These are phyloP conservation scores for Lampris incognitus DNA, from an alignment of 2,113 vertebrate genomes.

Conservation along the genomic window DNA sequence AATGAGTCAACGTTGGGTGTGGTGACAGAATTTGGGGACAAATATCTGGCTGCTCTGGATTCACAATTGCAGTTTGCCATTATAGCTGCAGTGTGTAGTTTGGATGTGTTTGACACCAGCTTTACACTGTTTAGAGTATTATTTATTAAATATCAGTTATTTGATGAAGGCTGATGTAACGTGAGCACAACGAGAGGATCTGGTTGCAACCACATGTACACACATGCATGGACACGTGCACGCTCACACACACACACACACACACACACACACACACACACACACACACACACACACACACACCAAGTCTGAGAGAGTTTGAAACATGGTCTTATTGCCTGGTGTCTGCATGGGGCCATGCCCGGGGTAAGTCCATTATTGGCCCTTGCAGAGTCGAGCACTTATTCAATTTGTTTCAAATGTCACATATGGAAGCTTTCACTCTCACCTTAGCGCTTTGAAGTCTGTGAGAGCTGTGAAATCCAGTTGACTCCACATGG, in stretches of 20 bases:
- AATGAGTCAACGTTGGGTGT: background rate
- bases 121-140: conserved; percentile 9
- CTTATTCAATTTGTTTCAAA: conserved; percentile 85
- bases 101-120: conserved; percentile 25
- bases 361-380: conserved; percentile 71
- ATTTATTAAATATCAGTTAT: conserved; percentile 33
- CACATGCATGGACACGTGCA: too few relatives aligned
- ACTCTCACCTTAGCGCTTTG: conserved; percentile 78
- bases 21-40: background rate
- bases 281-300: conserved; percentile 27
- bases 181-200: conserved; percentile 18
- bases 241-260: background rate
- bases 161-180: conserved; percentile 29
- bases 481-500: conserved; percentile 76
- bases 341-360: conserved; percentile 48
- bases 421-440: conserved; percentile 86
- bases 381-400: conserved; percentile 70
- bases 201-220: background rate
- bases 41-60: background rate
- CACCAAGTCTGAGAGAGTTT: background rate
- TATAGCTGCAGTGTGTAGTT: background rate
- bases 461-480: conserved; percentile 77
- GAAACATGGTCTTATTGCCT: conserved; percentile 32
- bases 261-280: conserved; percentile 1
- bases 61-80: background rate